Conservation (phyloP, 1,140 invertebrate species). For the Ctenoplectra terminalis region DNA sequence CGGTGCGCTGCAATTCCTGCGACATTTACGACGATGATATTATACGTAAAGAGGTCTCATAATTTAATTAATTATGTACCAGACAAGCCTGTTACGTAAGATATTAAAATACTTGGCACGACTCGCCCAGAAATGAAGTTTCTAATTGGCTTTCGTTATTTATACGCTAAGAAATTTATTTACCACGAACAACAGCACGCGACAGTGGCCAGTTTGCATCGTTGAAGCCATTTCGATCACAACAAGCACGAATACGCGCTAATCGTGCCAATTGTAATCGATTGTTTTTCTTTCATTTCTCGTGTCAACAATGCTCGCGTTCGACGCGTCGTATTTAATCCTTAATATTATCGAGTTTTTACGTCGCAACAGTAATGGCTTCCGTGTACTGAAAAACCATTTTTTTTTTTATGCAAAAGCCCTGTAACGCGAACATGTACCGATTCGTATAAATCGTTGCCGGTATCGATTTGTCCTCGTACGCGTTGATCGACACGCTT, state of each 20-base stretch:
- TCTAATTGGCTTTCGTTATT: conserved; percentile 56
- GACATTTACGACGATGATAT: background rate
- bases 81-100: conserved; percentile 27
- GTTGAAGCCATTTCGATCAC: background rate
- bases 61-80: background rate
- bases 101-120: conserved; percentile 28
- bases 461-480: conserved; percentile 16
- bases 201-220: background rate
- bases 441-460: background rate
- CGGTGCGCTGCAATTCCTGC: background rate
- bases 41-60: background rate
- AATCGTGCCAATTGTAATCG: conserved; percentile 32
- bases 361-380: background rate
- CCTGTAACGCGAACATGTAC: background rate
- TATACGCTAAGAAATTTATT: conserved; percentile 47
- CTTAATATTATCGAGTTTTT: background rate
- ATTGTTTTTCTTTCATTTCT: conserved; percentile 25
- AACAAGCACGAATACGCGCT: conserved; percentile 32
- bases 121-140: conserved; percentile 50
- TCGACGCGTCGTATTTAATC: background rate
- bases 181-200: conserved; percentile 4
- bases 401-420: background rate
- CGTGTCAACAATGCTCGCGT: background rate
- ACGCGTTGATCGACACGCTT: background rate
- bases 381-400: conserved; percentile 10